phyloP scores from a whole-genome alignment of 1,140 invertebrate species.

The Lethocerus indicus region DNA sequence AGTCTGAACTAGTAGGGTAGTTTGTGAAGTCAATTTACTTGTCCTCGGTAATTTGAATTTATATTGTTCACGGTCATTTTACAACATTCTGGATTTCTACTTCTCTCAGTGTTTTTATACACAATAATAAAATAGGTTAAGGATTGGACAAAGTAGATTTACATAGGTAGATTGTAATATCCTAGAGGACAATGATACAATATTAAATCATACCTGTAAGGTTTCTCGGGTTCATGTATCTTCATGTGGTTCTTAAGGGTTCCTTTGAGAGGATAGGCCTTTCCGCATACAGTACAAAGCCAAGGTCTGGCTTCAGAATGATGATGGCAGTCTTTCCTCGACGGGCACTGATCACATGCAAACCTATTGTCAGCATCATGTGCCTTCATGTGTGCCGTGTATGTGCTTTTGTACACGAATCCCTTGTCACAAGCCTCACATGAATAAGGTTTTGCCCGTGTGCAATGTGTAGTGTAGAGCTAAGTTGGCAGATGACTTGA shows the following conservation, averaged over 20 bases:
- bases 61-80: too few relatives aligned
- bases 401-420: slow-evolving; percentile 46
- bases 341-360: slow-evolving; percentile 5
- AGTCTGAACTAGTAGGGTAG: too few relatives aligned
- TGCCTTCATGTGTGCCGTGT: slow-evolving; percentile 19
- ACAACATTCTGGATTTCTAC: too few relatives aligned
- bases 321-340: not conserved
- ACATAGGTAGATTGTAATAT: too few relatives aligned
- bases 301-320: slow-evolving; percentile 8
- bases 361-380: slow-evolving; percentile 4
- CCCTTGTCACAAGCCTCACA: slow-evolving; percentile 72
- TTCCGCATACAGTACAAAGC: slow-evolving; percentile 11
- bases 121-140: too few relatives aligned
- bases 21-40: too few relatives aligned
- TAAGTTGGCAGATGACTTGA: slow-evolving; percentile 13
- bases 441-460: slow-evolving; percentile 57
- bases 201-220: slow-evolving; percentile 10
- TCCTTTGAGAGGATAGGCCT: slow-evolving; percentile 8
- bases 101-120: too few relatives aligned
- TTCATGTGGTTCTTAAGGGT: slow-evolving; percentile 12
- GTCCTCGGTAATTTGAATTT: too few relatives aligned
- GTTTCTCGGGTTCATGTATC: slow-evolving; percentile 8
- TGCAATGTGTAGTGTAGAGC: slow-evolving; percentile 23
- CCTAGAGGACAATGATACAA: too few relatives aligned
- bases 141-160: too few relatives aligned